A percentile compares a stretch with the other conserved stretches of the same genome.
Evolutionary conservation across 2,797 vertebrate species (phyloP).

Genomic region (Apogon talboti): DNA sequence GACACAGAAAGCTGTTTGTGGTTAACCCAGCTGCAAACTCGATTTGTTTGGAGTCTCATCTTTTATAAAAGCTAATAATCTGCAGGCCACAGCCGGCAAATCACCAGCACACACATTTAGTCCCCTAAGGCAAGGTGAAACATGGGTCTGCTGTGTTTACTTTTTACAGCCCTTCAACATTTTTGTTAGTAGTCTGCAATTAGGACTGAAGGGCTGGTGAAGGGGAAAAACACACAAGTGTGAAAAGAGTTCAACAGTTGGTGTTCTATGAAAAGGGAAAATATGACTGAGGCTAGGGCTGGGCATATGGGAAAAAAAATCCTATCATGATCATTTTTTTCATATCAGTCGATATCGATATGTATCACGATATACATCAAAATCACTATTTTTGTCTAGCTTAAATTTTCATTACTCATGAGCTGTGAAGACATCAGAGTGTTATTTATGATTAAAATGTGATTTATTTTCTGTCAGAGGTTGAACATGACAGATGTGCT

Average conservation of each 20-base stretch:
- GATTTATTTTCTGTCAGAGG: too few relatives aligned
- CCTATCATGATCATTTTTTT: too few relatives aligned
- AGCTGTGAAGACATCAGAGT: too few relatives aligned
- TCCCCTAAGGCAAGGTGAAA: constrained; percentile 2
- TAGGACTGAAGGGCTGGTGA: neutral
- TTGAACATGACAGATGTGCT: too few relatives aligned
- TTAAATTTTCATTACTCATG: too few relatives aligned
- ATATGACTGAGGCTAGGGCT: neutral
- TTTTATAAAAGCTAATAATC: neutral
- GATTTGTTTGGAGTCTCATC: neutral
- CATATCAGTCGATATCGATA: too few relatives aligned
- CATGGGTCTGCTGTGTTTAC: constrained; percentile 19
- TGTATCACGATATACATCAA: too few relatives aligned
- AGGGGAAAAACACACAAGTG: neutral
- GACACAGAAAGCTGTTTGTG: neutral
- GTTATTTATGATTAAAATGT: too few relatives aligned
- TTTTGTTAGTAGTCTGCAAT: neutral
- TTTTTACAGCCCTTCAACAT: neutral
- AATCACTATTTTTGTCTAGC: too few relatives aligned
- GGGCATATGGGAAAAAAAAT: too few relatives aligned
- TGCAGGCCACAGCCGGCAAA: neutral
- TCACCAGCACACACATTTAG: constrained; percentile 20
- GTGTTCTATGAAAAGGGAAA: neutral
- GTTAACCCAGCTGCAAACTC: neutral
- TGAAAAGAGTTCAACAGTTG: neutral